Evolutionary conservation across 1,140 invertebrate species (phyloP), one percentile per base, ranked within the genome.

Genomic region (Neodiprion virginianus): DNA sequence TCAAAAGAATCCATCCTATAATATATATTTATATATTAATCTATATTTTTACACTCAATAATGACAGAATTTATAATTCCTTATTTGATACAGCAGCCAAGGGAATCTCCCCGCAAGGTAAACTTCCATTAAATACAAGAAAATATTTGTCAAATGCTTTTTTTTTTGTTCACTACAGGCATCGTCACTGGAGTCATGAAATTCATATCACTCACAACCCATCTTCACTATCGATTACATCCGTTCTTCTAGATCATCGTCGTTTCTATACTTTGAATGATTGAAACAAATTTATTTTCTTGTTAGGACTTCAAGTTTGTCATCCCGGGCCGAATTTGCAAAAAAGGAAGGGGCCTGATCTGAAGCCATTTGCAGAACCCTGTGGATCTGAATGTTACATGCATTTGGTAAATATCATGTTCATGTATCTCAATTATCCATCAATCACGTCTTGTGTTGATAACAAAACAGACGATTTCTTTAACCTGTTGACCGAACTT

Each of bases 371-470:
- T 80, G 89, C 92, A 0, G 96, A 97, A 77, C 94, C 97, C 0
- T 99, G 98, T 89, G 93, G 96, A 40, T 82, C 92, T 28, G 92
- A 94, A 79, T 99, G 98, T 88, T 99, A 96, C 82, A 94, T 98
- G 91, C 90, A 96, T 82, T 87, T 98, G 90, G 96, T 88, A 83
- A 69, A 76, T 72, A 48, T 40, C 10, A 73, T 73, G 23, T 49
- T 72, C 71, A 8, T 12, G 69, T 72, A 73, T 9, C 71, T 14
- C 48, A 77, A 69, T 40, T 65, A 17, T 7, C 7, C 0, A 7
- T 0, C 73, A 68, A 66, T 48, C 48, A 73, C 28, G 47, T 49
- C 48, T 68, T 74, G 48, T 10, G 28, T 72, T 21, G 17, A 21
- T 21, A 21, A 21, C 17, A 21, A 21, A 21, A 21, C 17, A 21